Base-by-base conservation (phyloP, 2,113 vertebrate species). In the Stomatorhinus ivindoensis region DNA sequence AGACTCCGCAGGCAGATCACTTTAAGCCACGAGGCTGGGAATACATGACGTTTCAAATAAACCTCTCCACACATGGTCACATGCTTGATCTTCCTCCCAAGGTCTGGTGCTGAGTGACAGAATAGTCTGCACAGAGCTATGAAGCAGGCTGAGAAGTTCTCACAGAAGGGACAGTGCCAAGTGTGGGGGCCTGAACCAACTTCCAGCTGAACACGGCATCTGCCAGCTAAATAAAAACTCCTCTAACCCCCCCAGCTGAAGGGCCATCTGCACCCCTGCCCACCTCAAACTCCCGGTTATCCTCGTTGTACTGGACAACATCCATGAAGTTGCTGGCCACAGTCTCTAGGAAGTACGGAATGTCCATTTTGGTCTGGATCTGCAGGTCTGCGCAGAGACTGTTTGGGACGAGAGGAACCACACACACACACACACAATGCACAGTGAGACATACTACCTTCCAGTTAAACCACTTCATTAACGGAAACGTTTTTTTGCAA, bases 211-310 rank as follows among this genome's bases (percentile, higher is more conserved):
- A 19, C 31, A 51, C 51, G 24, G 27, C 11, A 42, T 44, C 82
- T 84, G 19, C 82, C 82, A 46, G 42, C 31, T 19, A 8, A 50
- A 87, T 47, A 47, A n/a, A 47, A 35, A n/a, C 10, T 50, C 48
- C 4, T 13, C 48, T 11, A 2, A 44, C 1, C 82, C 21, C 3
- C 9, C 51, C 6, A 13, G 15, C n/a, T 19, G n/a, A 11, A 84
- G n/a, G n/a, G 31, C 58, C 31, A 48, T n/a, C n/a, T 35, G 47
- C 47, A 83, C 27, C 51, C 61, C 31, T 46, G 17, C 93, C 95
- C 90, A 95, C 94, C 94, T 97, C 94, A 93, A 94, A 94, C 73
- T 51, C 92, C 50, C 92, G n/a, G 89, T 93, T 96, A 92, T 94
- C 94, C 94, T 95, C 90, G 80, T 93, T 94, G 91, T 93, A 95